Percentiles rank a stretch among this genome's conserved stretches.
Evolutionary conservation across 1,140 invertebrate species (phyloP).

Genomic region (Bombus fervidus): DNA sequence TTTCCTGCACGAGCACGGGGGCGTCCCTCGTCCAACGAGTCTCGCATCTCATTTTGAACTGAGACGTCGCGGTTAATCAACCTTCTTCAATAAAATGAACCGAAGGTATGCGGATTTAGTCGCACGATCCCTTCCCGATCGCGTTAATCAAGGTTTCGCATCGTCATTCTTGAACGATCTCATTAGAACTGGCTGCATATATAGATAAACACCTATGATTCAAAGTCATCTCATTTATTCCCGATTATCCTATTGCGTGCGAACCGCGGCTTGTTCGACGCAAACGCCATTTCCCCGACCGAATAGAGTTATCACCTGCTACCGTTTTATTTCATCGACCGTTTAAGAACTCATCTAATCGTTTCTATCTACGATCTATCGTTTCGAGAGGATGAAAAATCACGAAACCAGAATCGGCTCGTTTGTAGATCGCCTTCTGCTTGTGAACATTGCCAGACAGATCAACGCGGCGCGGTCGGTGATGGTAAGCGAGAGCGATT

Average conservation of each 20-base stretch:
- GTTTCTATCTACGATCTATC: background rate
- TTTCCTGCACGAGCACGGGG: conserved; percentile 56
- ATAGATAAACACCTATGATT: conserved; percentile 17
- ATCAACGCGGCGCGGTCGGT: background rate
- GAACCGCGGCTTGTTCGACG: background rate
- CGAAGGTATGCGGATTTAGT: conserved; percentile 18
- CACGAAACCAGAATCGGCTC: conserved; percentile 19
- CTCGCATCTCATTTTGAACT: background rate
- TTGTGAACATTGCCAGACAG: background rate
- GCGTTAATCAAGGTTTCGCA: background rate
- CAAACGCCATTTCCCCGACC: background rate
- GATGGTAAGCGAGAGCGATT: background rate
- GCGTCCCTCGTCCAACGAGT: conserved; percentile 33
- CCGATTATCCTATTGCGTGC: conserved; percentile 17
- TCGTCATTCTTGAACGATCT: conserved; percentile 15
- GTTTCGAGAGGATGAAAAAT: background rate
- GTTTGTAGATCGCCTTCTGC: background rate
- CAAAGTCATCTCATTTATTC: conserved; percentile 29
- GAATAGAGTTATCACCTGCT: conserved; percentile 38
- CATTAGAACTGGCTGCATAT: conserved; percentile 16
- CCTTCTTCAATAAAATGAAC: background rate
- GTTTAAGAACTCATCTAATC: conserved; percentile 13
- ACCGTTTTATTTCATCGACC: background rate
- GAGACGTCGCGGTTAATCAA: conserved; percentile 17
- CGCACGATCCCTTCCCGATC: background rate